Percentiles rank a stretch among this genome's conserved stretches.
Conservation (phyloP, 2,888 invertebrate species). For the Suillia variegata region DNA sequence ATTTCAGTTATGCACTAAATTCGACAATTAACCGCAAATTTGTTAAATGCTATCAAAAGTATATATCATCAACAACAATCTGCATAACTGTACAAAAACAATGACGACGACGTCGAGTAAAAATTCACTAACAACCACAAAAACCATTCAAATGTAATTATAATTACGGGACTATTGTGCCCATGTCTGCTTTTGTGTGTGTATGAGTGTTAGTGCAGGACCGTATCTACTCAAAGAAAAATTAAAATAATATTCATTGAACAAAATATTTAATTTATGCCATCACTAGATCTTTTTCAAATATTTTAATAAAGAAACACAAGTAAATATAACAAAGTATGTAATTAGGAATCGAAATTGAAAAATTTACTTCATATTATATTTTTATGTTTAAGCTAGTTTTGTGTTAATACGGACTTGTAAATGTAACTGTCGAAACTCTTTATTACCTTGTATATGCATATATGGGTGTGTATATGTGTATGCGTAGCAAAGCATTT, state of each 20-base stretch:
- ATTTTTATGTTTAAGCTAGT: too few species aligned
- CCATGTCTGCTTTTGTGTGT: slow-evolving; percentile 2
- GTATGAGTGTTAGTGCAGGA: slow-evolving; percentile 4
- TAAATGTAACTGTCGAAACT: too few species aligned
- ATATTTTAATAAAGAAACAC: too few species aligned
- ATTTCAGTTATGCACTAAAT: slow-evolving; percentile 7
- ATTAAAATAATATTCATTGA: too few species aligned
- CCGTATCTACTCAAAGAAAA: too few species aligned
- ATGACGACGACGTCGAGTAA: slow-evolving; percentile 1
- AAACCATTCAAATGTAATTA: slow-evolving; percentile 37
- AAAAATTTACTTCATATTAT: too few species aligned
- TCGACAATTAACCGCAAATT: slow-evolving; percentile 24
- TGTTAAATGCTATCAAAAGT: slow-evolving; percentile 21
- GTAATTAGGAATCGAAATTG: too few species aligned
- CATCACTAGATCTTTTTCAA: too few species aligned
- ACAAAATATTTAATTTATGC: too few species aligned
- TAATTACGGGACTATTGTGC: slow-evolving; percentile 33
- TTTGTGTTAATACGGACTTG: too few species aligned
- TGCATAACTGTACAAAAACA: slow-evolving; percentile 8
- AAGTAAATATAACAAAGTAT: too few species aligned
- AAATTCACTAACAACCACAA: slow-evolving; percentile 28
- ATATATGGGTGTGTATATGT: background rate
- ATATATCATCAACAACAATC: background rate
- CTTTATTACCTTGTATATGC: too few species aligned
- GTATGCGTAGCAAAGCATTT: background rate